phyloP scores from a whole-genome alignment of 2,113 vertebrate genomes.

The Rhegmatorhina hoffmannsi region DNA sequence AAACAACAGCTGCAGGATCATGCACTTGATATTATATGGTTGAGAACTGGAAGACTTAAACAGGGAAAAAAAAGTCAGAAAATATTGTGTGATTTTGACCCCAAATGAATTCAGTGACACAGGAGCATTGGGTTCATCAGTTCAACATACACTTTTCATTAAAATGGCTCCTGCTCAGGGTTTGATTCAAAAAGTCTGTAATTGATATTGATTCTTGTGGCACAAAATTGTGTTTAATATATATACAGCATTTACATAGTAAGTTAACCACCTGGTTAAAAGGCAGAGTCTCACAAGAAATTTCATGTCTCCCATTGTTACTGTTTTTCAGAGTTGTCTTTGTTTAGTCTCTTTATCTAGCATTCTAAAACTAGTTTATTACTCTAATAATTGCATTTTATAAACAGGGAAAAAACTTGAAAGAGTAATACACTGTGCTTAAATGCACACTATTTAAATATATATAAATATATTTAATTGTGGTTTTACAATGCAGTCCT shows the following conservation, averaged over 20 bases:
- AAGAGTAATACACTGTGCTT: neutral
- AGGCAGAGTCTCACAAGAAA: neutral
- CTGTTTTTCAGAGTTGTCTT: neutral
- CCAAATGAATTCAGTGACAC: constrained; percentile 22
- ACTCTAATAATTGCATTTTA: neutral
- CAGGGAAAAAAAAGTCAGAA: constrained; percentile 15
- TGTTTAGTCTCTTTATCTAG: neutral
- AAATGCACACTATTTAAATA: neutral
- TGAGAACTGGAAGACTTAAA: constrained; percentile 6
- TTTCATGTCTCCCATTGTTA: neutral
- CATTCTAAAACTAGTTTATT: neutral
- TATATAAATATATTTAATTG: neutral
- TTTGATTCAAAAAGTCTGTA: constrained; percentile 19
- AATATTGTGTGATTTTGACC: constrained; percentile 39
- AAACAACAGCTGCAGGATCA: neutral
- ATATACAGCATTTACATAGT: constrained; percentile 9
- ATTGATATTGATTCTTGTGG: constrained; percentile 26
- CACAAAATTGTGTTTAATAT: constrained; percentile 1
- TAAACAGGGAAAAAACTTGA: neutral
- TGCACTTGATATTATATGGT: neutral
- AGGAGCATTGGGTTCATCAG: constrained; percentile 28
- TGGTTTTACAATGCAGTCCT: neutral
- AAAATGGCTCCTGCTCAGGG: constrained; percentile 7
- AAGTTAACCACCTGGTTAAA: neutral
- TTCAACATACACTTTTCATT: constrained; percentile 46